Conservation (phyloP, 2,113 vertebrate species). For the Neogale vison region DNA sequence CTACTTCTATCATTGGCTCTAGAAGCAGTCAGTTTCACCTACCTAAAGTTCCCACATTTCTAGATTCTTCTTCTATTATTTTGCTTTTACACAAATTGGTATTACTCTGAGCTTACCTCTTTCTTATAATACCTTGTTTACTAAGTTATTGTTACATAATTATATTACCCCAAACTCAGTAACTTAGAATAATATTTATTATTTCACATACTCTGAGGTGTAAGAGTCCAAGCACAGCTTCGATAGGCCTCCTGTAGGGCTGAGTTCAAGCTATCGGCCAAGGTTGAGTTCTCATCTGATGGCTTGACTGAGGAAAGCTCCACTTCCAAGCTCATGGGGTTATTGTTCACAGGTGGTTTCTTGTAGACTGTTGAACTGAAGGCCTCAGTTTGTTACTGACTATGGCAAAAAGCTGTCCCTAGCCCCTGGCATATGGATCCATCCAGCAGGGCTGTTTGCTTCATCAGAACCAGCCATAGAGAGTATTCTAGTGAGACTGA, state of each 20-base stretch:
- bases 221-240: no score
- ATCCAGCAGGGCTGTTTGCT: background rate
- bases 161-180: background rate
- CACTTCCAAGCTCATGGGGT: fast-evolving
- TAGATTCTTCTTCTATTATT: background rate
- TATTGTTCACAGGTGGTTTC: fast-evolving
- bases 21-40: background rate
- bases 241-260: background rate
- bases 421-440: background rate
- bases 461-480: background rate
- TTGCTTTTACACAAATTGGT: background rate
- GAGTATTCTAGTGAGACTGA: background rate
- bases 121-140: background rate
- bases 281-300: background rate
- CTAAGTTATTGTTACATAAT: background rate
- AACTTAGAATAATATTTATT: background rate
- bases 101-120: background rate
- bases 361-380: fast-evolving
- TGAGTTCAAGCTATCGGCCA: background rate
- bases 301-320: background rate
- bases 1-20: background rate
- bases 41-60: no score
- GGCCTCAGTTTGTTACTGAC: background rate
- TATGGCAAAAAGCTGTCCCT: background rate
- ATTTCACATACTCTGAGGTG: background rate